Conservation (phyloP, 35 echinoderm and acorn worm species). For the Acanthaster planci region DNA sequence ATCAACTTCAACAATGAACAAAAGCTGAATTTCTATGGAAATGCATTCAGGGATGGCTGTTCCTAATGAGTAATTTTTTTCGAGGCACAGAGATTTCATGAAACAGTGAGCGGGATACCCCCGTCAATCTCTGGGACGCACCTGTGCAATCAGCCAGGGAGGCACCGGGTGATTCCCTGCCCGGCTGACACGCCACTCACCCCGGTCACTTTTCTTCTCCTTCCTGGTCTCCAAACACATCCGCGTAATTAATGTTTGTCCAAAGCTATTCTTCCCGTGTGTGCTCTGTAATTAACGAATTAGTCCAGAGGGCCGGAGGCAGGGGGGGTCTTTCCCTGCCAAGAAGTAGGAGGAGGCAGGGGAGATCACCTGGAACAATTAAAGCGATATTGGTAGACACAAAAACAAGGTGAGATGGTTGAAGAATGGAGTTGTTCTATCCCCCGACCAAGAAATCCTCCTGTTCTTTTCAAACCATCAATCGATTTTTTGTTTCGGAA, state of each 20-base stretch:
- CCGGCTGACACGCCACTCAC: slow-evolving; percentile 11
- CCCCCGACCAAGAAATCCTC: background rate
- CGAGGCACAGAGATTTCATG: background rate
- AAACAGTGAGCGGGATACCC: background rate
- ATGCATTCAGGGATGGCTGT: too few relatives aligned
- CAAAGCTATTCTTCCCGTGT: slow-evolving; percentile 3
- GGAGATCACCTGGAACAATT: background rate
- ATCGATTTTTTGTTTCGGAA: slow-evolving; percentile 24
- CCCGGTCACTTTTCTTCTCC: background rate
- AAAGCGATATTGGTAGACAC: background rate
- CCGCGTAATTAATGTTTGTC: slow-evolving; percentile 28
- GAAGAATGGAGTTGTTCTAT: background rate
- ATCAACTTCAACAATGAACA: too few relatives aligned
- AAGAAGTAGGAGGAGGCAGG: background rate
- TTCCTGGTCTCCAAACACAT: background rate
- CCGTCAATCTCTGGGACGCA: background rate
- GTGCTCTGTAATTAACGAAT: slow-evolving; percentile 32
- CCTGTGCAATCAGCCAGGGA: slow-evolving; percentile 9
- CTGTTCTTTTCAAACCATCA: background rate
- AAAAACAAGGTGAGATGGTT: slow-evolving; percentile 24
- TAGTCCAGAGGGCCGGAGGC: background rate
- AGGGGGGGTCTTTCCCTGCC: background rate
- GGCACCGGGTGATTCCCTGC: background rate
- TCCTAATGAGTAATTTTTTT: too few relatives aligned
- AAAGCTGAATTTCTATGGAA: too few relatives aligned